Conservation (phyloP, 2,888 invertebrate species). For the Allophyes oxyacanthae region DNA sequence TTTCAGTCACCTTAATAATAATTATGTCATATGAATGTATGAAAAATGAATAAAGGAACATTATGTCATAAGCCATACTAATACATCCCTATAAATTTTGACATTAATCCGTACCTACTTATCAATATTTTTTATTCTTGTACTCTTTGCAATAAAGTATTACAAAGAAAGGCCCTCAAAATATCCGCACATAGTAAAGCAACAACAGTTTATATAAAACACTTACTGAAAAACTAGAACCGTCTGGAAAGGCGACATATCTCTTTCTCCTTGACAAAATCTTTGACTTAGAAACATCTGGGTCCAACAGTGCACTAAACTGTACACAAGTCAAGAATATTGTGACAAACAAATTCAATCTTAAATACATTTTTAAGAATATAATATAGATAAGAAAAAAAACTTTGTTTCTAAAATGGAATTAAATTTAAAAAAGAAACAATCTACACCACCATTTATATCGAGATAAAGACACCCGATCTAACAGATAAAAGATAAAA, state of each 20-base stretch:
- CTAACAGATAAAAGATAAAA: conserved; percentile 2
- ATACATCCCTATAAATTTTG: too few species aligned
- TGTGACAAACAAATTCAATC: conserved; percentile 33
- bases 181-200: too few species aligned
- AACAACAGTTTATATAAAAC: too few species aligned
- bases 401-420: too few species aligned
- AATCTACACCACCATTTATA: neutral
- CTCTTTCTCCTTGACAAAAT: conserved; percentile 89
- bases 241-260: conserved; percentile 92
- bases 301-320: conserved; percentile 49
- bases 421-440: neutral
- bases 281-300: conserved; percentile 58
- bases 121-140: too few species aligned
- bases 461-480: neutral
- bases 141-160: too few species aligned
- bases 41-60: too few species aligned
- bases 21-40: too few species aligned
- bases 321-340: conserved; percentile 51
- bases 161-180: too few species aligned
- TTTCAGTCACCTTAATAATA: too few species aligned
- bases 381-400: neutral
- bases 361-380: conserved; percentile 44
- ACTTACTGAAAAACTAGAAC: conserved; percentile 92
- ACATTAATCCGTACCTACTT: too few species aligned
- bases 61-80: too few species aligned